phyloP scores from a whole-genome alignment of 2,113 vertebrate genomes.

The Cisticola juncidis region DNA sequence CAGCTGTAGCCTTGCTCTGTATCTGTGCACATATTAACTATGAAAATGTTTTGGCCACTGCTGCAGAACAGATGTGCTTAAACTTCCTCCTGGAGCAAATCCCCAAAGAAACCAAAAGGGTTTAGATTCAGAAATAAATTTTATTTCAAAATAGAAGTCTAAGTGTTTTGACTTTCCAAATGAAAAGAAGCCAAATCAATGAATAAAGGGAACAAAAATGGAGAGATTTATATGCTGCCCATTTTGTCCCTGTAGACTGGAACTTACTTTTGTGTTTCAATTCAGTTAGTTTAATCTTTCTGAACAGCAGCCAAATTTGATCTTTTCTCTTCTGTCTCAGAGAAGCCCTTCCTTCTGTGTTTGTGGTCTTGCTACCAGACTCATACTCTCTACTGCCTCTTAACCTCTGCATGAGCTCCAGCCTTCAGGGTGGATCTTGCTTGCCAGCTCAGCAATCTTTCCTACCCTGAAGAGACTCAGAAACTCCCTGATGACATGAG shows the following conservation, averaged over 20 bases:
- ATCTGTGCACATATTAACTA: not conserved
- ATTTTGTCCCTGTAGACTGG: not conserved
- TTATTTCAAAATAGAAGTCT: not conserved
- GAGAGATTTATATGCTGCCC: not conserved
- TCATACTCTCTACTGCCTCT: not conserved
- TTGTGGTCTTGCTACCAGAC: not conserved
- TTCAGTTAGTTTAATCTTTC: not conserved
- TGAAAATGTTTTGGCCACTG: not conserved
- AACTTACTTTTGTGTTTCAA: not conserved
- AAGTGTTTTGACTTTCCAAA: not conserved
- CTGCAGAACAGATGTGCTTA: not conserved
- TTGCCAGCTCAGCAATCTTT: not conserved
- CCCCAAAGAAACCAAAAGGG: not conserved
- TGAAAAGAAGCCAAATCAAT: not conserved
- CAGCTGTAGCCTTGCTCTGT: not conserved
- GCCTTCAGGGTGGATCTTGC: accelerated
- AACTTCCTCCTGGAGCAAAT: not conserved
- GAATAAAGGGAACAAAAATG: not conserved
- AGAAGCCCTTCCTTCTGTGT: not conserved
- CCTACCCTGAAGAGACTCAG: not conserved
- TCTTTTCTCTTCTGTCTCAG: not conserved
- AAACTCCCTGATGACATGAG: not conserved
- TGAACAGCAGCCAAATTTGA: not conserved
- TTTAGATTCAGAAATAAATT: not conserved
- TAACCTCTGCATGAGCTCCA: not conserved